Conservation (phyloP, 2,797 vertebrate species). For the Botia almorhae region DNA sequence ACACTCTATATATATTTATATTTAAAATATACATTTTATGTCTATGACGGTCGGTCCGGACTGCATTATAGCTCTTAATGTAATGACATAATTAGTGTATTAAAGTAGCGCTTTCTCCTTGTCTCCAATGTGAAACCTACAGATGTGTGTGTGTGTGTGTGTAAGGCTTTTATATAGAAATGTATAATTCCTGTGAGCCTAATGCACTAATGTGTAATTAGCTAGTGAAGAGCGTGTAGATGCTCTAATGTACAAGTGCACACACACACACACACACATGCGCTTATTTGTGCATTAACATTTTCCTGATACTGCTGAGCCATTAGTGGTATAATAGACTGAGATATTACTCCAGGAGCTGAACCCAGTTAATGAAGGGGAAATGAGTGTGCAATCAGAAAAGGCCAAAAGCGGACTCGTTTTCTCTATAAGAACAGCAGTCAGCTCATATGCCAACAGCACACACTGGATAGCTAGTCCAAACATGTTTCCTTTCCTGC, state of each 20-base stretch:
- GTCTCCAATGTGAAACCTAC: background rate
- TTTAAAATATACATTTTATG: background rate
- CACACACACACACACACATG: constrained; percentile 25
- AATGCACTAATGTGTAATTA: constrained; percentile 23
- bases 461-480: constrained; percentile 6
- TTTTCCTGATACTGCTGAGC: constrained; percentile 15
- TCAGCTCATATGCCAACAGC: background rate
- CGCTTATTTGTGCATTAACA: constrained; percentile 36
- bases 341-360: constrained; percentile 14
- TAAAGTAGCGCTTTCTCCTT: background rate
- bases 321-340: constrained; percentile 39
- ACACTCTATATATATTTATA: background rate
- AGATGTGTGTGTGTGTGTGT: background rate
- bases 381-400: constrained; percentile 6
- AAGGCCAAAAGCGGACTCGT: background rate
- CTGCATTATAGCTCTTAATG: constrained; percentile 4
- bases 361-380: constrained; percentile 11
- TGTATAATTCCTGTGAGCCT: background rate
- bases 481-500: background rate
- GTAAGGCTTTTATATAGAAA: constrained; percentile 22
- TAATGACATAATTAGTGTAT: constrained; percentile 27
- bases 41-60: background rate
- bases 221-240: background rate
- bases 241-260: background rate
- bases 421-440: constrained; percentile 6